A percentile compares a stretch with the other conserved stretches of the same genome.
Conservation (phyloP, 2,888 invertebrate genomes). For the Coleophora deauratella region DNA sequence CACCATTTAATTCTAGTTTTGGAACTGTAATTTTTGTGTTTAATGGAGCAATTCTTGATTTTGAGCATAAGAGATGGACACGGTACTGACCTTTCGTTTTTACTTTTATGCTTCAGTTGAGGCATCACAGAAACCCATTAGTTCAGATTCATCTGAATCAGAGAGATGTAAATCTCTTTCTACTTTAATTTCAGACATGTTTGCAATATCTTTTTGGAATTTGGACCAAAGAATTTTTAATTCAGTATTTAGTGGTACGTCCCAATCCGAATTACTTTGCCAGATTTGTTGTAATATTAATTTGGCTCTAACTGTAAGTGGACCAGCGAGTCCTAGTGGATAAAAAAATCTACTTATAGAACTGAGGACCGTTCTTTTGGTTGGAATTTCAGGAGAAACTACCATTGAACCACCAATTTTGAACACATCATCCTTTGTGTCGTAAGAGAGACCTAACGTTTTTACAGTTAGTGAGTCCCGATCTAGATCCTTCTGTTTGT, state of each 20-base stretch:
- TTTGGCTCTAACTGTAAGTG: conserved; percentile 1
- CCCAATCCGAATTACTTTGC: not conserved
- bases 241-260: not conserved
- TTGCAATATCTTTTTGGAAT: too few relatives aligned
- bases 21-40: not conserved
- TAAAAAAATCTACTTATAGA: conserved; percentile 3
- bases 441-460: not conserved
- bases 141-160: too few relatives aligned
- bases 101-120: not conserved
- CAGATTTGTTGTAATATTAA: not conserved
- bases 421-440: not conserved
- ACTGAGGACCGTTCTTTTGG: not conserved
- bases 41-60: not conserved
- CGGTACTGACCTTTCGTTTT: not conserved
- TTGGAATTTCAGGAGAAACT: not conserved
- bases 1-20: not conserved
- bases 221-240: too few relatives aligned
- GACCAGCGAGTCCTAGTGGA: conserved; percentile 1
- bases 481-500: not conserved
- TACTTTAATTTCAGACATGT: too few relatives aligned
- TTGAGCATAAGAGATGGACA: not conserved
- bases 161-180: too few relatives aligned
- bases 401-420: not conserved
- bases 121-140: too few relatives aligned
- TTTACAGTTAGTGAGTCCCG: not conserved